A percentile compares a stretch with the other conserved stretches of the same genome.
Conservation (phyloP, 2,888 invertebrate genomes). For the Flexamia atlantica region DNA sequence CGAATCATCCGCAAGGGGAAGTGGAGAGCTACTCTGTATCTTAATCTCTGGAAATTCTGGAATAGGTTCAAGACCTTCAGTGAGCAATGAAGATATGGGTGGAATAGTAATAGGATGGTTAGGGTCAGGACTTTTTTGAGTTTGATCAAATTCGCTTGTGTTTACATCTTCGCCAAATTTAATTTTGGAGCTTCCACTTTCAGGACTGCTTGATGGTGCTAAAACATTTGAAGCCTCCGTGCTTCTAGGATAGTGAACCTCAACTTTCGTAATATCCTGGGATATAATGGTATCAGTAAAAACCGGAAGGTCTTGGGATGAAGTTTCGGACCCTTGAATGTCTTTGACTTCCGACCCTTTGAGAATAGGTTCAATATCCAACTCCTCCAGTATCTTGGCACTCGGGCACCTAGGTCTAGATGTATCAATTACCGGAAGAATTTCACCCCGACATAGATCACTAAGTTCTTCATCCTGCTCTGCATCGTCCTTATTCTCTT, state of each 20-base stretch:
- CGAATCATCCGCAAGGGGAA: constrained; percentile 4
- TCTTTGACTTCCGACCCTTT: neutral
- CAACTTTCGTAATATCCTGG: neutral
- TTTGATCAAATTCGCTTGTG: neutral
- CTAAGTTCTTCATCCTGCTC: neutral
- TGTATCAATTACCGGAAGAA: neutral
- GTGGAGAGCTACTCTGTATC: constrained; percentile 14
- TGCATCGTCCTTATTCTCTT: neutral
- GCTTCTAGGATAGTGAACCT: neutral
- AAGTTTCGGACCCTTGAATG: neutral
- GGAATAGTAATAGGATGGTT: neutral
- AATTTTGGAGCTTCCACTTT: neutral
- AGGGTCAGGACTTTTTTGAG: neutral
- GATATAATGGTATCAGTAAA: constrained; percentile 43
- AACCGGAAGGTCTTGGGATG: constrained; percentile 15
- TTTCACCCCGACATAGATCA: neutral
- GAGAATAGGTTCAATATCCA: neutral
- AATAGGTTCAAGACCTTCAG: constrained; percentile 31
- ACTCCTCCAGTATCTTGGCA: neutral
- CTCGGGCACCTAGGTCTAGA: neutral
- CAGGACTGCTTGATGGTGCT: neutral
- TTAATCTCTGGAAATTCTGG: constrained; percentile 44
- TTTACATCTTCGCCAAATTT: no score
- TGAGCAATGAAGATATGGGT: neutral
- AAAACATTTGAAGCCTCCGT: neutral